Evolutionary conservation across 2,113 vertebrate genomes (phyloP).

Genomic region (Suricata suricatta): DNA sequence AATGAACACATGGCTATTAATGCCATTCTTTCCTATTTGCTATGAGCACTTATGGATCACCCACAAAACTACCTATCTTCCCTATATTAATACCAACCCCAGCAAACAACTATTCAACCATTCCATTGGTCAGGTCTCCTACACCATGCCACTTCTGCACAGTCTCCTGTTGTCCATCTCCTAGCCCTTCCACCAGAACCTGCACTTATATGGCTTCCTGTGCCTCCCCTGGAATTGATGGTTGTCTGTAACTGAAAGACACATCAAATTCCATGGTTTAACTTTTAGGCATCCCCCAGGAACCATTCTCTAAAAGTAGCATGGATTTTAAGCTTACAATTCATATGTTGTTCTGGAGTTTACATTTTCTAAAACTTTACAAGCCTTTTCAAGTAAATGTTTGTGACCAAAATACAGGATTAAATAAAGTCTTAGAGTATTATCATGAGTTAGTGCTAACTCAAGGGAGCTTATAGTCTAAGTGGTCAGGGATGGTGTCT

Average conservation of each 20-base stretch:
- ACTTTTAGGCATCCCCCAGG: conserved; percentile 51
- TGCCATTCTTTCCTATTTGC: not conserved
- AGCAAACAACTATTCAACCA: not conserved
- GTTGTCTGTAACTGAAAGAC: conserved; percentile 60
- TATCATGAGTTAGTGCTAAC: conserved; percentile 74
- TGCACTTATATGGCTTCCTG: not conserved
- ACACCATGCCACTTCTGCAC: accelerated
- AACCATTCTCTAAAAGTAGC: conserved; percentile 59
- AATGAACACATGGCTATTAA: not conserved
- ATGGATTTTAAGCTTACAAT: conserved; percentile 73
- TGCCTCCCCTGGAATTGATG: not conserved
- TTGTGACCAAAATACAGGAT: conserved; percentile 80
- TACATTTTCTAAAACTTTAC: conserved; percentile 75
- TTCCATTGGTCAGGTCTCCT: not conserved
- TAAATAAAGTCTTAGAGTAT: conserved; percentile 84
- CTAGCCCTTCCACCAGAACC: not conserved
- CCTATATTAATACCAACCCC: not conserved
- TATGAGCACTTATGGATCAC: not conserved
- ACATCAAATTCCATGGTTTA: conserved; percentile 67
- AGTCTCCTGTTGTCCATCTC: not conserved
- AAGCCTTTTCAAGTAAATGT: conserved; percentile 81
- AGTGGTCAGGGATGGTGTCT: conserved; percentile 32
- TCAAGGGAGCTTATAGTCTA: conserved; percentile 77
- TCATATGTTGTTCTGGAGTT: conserved; percentile 80
- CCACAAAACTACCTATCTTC: not conserved